Evolutionary conservation across 1,140 invertebrate species (phyloP).

Genomic region (Drosophila repleta): DNA sequence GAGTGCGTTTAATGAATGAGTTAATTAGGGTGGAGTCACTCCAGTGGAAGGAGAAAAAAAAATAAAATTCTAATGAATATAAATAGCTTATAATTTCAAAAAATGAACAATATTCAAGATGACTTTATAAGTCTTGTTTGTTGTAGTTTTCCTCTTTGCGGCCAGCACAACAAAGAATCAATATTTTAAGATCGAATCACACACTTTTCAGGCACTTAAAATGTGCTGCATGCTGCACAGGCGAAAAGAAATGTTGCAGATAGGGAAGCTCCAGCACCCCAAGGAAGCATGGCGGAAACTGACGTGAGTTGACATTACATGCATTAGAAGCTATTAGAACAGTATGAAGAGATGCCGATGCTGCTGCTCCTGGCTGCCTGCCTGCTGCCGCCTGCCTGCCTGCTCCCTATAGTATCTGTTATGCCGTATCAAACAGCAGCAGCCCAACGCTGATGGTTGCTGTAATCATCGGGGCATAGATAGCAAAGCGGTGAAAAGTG

Average conservation of each 20-base stretch:
- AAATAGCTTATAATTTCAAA: not conserved
- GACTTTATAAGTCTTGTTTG: not conserved
- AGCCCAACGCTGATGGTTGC: constrained; percentile 66
- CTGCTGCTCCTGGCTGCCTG: constrained; percentile 28
- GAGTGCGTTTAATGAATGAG: no score
- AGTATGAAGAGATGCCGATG: constrained; percentile 54
- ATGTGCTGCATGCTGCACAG: not conserved
- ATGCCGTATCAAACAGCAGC: constrained; percentile 52
- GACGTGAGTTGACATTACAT: constrained; percentile 77
- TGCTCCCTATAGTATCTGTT: constrained; percentile 30
- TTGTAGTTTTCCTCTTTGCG: constrained; percentile 5
- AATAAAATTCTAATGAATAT: not conserved
- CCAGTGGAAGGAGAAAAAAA: not conserved
- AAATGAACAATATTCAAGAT: no score
- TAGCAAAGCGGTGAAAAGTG: constrained; percentile 48
- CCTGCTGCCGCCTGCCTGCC: not conserved
- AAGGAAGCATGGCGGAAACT: constrained; percentile 59
- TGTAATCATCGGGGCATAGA: constrained; percentile 73
- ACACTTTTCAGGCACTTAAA: constrained; percentile 23
- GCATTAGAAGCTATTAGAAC: constrained; percentile 78
- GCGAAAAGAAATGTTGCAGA: constrained; percentile 20
- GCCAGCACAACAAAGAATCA: constrained; percentile 28
- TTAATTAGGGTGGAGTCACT: no score
- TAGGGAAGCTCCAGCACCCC: constrained; percentile 4
- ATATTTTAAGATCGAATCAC: constrained; percentile 11